Evolutionary conservation across 2,888 invertebrate species (phyloP), one percentile per base, ranked within the genome.

Genomic region (Aplocera efformata): DNA sequence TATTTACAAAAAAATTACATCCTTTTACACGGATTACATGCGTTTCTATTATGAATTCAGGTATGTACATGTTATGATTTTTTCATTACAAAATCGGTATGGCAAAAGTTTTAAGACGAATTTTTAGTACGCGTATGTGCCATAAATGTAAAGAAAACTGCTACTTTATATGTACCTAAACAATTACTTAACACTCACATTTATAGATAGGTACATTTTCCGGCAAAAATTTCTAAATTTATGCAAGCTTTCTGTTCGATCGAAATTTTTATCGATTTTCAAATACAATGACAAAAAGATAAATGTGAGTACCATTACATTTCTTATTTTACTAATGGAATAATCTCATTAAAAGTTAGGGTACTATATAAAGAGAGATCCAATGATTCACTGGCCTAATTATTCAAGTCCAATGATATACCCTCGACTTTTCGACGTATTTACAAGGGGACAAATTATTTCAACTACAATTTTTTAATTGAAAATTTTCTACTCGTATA

Each of bases 311-410:
- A 33, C 53, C 46, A 46, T 24, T 20, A 43, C 36, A 38, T 63
- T 67, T 58, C 85, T 82, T 88, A 85, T 72, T 73, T 79, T 73
- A 73, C 85, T 88, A 88, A 82, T 88, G 86, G 86, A 88, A 86
- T 88, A 83, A 83, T 84, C 83, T 83, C 84, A 78, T 63, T 63
- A 63, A 54, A 72, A 73, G 66, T 73, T 74, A 72, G 55, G 49
- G 59, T 8, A 47, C 47, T 48, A 32, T 34, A 71, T 72, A 42
- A 40, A 75, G 76, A 82, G 84, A 85, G 85, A 88, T 85, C 85
- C 79, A 75, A 81, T 78, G 68, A 67, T 64, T 68, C 70, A 67
- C 69, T 67, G 68, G 68, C 67, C 58, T 60, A 57, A 41, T 61
- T 62, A 65, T 57, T 17, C 59, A 43, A 39, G 30, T 37, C 42